Conservation (phyloP, 2,888 invertebrate species). For the Cephus pulcher region DNA sequence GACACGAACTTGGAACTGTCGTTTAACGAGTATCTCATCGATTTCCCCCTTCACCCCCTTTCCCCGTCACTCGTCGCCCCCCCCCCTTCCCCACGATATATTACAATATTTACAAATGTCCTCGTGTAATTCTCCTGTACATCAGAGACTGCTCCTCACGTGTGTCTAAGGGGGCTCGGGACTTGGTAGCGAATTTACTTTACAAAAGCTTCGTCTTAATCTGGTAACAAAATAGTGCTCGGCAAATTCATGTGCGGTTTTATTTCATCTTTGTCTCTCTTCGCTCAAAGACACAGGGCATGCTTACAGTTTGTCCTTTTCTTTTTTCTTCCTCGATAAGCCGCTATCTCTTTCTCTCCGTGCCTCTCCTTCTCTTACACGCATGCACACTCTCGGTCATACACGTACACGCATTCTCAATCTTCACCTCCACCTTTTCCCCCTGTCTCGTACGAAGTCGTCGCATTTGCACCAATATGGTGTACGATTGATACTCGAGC, state of each 20-base stretch:
- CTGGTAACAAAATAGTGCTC: constrained; percentile 34
- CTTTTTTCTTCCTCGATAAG: constrained; percentile 23
- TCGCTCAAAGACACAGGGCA: background rate
- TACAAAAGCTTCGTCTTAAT: constrained; percentile 4
- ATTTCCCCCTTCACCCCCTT: background rate
- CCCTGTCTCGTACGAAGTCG: constrained; percentile 9
- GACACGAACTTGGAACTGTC: background rate
- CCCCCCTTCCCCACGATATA: background rate
- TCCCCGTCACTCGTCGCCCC: too few species aligned
- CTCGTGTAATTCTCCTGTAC: background rate
- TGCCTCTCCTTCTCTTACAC: constrained; percentile 22
- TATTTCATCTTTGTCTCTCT: constrained; percentile 7
- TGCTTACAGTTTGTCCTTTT: background rate
- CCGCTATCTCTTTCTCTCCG: constrained; percentile 24
- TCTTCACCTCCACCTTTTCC: background rate
- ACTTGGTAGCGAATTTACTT: background rate
- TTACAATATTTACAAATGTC: constrained; percentile 1
- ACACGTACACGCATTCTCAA: background rate
- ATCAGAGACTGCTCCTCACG: background rate
- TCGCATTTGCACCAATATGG: constrained; percentile 62
- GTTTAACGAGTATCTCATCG: background rate
- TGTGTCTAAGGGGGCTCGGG: background rate
- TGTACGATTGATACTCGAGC: constrained; percentile 47
- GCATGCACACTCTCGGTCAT: background rate
- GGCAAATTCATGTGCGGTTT: constrained; percentile 14